Percentiles rank a stretch among this genome's conserved stretches.
These are phyloP conservation scores for Podarcis lilfordi DNA, from an alignment of 2,797 vertebrate species.

Conservation along the genomic window DNA sequence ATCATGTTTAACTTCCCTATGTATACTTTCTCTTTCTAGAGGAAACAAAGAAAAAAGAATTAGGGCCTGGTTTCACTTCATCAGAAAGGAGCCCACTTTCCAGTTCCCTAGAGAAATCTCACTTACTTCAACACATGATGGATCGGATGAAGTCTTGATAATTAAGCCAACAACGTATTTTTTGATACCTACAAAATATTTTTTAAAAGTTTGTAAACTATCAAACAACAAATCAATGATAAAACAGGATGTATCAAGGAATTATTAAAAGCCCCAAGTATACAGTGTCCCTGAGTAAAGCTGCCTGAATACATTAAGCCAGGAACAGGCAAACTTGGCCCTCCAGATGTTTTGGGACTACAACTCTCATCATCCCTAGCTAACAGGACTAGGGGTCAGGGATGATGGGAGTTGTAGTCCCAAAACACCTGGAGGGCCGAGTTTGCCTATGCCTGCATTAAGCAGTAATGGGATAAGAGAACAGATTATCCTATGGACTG, in stretches of 20 bases:
- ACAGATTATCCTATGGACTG: no score
- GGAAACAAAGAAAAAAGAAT: conserved; percentile 27
- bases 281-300: no score
- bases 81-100: background rate
- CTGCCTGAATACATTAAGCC: no score
- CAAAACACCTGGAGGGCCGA: no score
- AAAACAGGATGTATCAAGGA: background rate
- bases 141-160: conserved; percentile 97
- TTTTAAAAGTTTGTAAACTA: background rate
- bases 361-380: no score
- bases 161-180: conserved; percentile 98
- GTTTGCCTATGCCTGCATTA: no score
- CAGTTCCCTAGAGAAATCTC: conserved; percentile 33
- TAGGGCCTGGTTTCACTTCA: background rate
- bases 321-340: no score
- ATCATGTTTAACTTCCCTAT: conserved; percentile 99
- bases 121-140: conserved; percentile 92
- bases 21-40: conserved; percentile 95
- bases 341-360: no score
- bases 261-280: no score
- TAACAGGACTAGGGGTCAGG: no score
- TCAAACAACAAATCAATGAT: background rate
- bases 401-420: no score
- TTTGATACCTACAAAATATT: conserved; percentile 88
- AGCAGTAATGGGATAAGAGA: no score